Evolutionary conservation across 2,113 vertebrate genomes (phyloP), one percentile per base, ranked within the genome.

Genomic region (Chloroceryle aenea): DNA sequence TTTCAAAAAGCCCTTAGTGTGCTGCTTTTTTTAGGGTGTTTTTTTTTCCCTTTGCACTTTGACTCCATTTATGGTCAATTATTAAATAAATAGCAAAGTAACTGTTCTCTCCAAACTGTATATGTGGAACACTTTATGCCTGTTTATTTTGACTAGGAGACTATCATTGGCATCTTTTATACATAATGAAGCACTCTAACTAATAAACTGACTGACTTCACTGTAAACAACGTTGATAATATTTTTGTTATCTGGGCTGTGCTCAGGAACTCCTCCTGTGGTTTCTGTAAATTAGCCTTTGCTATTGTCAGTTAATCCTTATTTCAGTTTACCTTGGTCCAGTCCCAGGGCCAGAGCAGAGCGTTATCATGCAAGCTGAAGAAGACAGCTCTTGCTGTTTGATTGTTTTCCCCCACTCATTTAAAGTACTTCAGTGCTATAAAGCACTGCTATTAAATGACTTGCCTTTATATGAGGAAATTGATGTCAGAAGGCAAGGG

Each of bases 1-100:
- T 99, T 98, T 99, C 95, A 98, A 98, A 99, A 99, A 98, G 98
- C 97, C 98, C 98, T 99, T 98, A 98, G 98, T 98, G 98, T 34
- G 98, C 98, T 97, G 97, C 96, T 98, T 98, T 98, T 98, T 97
- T 97, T 66, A 20, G 14, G 48, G 27, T 30, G 14, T 75, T 79
- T 91, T 95, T 96, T 95, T 96, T 94, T 94, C 93, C 96, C 96
- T 98, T 98, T 98, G 98, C 98, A 98, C 98, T 98, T 98, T 98
- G 97, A 98, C 97, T 97, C 98, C 97, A 96, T 98, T 99, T 99
- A 98, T 98, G 98, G 98, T 98, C 97, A 98, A 98, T 99, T 98
- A 99, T 98, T 98, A 98, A 98, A 98, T 99, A 98, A 99, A 98
- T 98, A 98, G 97, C 97, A 97, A 97, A 97, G 97, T 96, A 98